Conservation (phyloP, 1,140 invertebrate genomes). For the Hyposmocoma kahamanoa region DNA sequence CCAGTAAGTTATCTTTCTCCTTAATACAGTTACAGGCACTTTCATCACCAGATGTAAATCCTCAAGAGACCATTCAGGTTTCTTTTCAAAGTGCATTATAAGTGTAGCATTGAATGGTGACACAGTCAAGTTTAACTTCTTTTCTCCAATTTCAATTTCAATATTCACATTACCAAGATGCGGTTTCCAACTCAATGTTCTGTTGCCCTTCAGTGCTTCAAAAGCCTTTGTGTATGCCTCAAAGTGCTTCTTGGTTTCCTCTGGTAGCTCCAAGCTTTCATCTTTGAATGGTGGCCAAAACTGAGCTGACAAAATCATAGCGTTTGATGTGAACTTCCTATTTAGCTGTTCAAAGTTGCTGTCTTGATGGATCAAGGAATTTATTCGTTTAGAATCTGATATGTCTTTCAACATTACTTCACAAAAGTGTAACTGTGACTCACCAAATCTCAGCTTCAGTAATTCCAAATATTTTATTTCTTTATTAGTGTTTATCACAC, state of each 20-base stretch:
- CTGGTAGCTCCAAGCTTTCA: conserved; percentile 91
- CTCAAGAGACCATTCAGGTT: conserved; percentile 87
- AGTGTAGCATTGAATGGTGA: conserved; percentile 95
- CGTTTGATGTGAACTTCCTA: conserved; percentile 78
- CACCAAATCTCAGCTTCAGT: conserved; percentile 96
- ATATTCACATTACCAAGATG: conserved; percentile 94
- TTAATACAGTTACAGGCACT: conserved; percentile 85
- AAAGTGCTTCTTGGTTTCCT: conserved; percentile 86
- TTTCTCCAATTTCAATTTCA: conserved; percentile 91
- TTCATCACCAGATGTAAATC: conserved; percentile 89
- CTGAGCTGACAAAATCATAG: conserved; percentile 96
- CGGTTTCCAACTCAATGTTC: conserved; percentile 95
- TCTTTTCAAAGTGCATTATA: conserved; percentile 95
- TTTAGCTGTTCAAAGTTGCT: conserved; percentile 74
- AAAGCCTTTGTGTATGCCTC: conserved; percentile 93
- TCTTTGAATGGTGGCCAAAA: conserved; percentile 99
- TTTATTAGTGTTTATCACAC: conserved; percentile 91
- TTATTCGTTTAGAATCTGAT: conserved; percentile 90
- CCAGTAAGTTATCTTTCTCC: conserved; percentile 93
- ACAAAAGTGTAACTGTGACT: conserved; percentile 96
- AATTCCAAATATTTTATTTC: conserved; percentile 97
- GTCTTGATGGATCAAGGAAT: conserved; percentile 88
- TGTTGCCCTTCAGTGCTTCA: conserved; percentile 94
- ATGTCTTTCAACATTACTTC: conserved; percentile 99
- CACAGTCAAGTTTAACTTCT: conserved; percentile 88